A percentile compares a stretch with the other conserved stretches of the same genome.
These are phyloP conservation scores for Meteorus sp. DNA, from an alignment of 1,140 invertebrate genomes.

Conservation along the genomic window DNA sequence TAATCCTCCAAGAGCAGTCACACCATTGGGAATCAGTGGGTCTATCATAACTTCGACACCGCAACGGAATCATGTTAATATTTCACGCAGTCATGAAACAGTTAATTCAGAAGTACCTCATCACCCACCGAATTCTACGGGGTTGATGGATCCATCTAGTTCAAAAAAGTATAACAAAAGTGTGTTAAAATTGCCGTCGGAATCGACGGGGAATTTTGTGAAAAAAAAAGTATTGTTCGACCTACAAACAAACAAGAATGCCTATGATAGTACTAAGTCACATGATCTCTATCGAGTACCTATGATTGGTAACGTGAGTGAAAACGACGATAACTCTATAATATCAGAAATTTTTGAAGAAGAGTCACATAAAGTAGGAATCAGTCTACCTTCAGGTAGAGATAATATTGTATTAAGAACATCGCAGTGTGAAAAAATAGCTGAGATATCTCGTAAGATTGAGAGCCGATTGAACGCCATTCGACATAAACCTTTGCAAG, in stretches of 20 bases:
- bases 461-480: slow-evolving; percentile 42
- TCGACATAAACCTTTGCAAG: slow-evolving; percentile 42
- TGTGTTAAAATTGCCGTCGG: slow-evolving; percentile 60
- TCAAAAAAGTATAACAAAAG: slow-evolving; percentile 56
- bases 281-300: slow-evolving; percentile 37
- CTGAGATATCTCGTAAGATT: slow-evolving; percentile 44
- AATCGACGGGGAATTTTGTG: slow-evolving; percentile 55
- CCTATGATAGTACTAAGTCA: slow-evolving; percentile 51
- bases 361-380: background rate
- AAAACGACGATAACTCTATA: slow-evolving; percentile 59
- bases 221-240: slow-evolving; percentile 68
- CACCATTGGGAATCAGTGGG: background rate
- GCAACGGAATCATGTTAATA: slow-evolving; percentile 27
- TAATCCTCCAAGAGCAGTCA: slow-evolving; percentile 4
- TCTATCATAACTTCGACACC: slow-evolving; percentile 32
- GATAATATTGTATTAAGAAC: slow-evolving; percentile 42
- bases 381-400: slow-evolving; percentile 21
- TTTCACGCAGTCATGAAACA: slow-evolving; percentile 24
- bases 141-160: slow-evolving; percentile 31
- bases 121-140: slow-evolving; percentile 45
- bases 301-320: slow-evolving; percentile 33
- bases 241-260: slow-evolving; percentile 60
- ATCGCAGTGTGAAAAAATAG: slow-evolving; percentile 45
- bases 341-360: slow-evolving; percentile 47
- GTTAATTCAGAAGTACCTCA: slow-evolving; percentile 30